Base-by-base conservation (phyloP, 2,113 vertebrate species). In the Narcine bancroftii region DNA sequence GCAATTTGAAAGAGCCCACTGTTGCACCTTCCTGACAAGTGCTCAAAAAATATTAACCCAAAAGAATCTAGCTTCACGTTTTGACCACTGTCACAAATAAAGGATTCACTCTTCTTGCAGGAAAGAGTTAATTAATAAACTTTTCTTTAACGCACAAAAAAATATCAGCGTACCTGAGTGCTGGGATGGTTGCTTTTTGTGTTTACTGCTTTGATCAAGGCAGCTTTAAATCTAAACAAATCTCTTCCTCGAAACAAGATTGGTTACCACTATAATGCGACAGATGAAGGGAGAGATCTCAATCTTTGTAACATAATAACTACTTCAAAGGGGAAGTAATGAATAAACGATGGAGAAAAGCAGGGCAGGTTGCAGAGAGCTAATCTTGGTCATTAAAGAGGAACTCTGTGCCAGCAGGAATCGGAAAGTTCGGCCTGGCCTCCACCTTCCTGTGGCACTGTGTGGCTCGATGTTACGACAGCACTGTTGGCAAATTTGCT, bases 161-260 rank as follows among this genome's bases (percentile, higher is more conserved):
- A 19, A 36, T 36, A 17, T 36, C 53, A 19, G 15, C 60, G 13
- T 36, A 2, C 33, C n/a, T 60, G 17, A 21, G 53, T 36, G 53
- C 81, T 56, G 50, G 81, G 81, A 56, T 56, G 5, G 50, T 56
- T 53, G 81, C n/a, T 85, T 85, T 85, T 85, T 33, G 56, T 63
- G 81, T 60, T 60, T 63, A 63, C 60, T 60, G 19, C 53, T 60
- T 87, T 87, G 81, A 87, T 87, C 53, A 60, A 13, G 1, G 45
- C n/a, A 7, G n/a, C 50, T 36, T 87, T n/a, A 87, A 87, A 60
- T 63, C 81, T 39, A 56, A 87, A 87, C 81, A 60, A 87, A 87
- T 60, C 53, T 75, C 72, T 39, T 39, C n/a, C 72, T 87, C 33
- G 60, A 87, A 87, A 87, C 81, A 87, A 60, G 81, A 87, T 87